Base-by-base conservation (phyloP, 2,113 vertebrate species). In the Daphoenositta chrysoptera region DNA sequence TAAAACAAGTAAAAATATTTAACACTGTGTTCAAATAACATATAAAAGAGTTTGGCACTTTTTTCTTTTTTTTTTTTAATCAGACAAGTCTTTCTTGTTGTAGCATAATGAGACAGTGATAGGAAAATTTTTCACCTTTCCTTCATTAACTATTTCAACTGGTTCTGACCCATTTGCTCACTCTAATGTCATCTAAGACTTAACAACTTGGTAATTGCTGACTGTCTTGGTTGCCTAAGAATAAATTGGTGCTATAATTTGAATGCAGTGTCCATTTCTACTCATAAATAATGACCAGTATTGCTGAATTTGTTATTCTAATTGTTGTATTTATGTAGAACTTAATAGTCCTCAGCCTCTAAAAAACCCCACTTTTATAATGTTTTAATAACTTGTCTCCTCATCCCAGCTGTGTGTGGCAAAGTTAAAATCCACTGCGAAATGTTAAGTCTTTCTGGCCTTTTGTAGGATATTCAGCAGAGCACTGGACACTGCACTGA, bases 201-300 rank as follows among this genome's bases (percentile, higher is more conserved):
- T 83, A 80, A 78, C 75, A 86, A 53, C 33, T 45, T 72, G 8
- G 19, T 54, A 83, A 69, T 76, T 58, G 24, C 30, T 73, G 22
- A 60, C 22, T 71, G 93, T n/a, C 54, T 95, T 83, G 31, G 5
- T 66, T 93, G 22, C 56, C 47, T 90, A 80, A 90, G 24, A 94
- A 88, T 48, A 94, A 88, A 89, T 73, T 88, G 39, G 30, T 73
- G 35, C 16, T 82, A 91, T 91, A 91, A 70, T 89, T 93, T 95
- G 64, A 91, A 83, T 39, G 5, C 37, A 58, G 7, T 47, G 9
- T n/a, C 35, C 58, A 54, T 37, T 92, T 71, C 33, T 83, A 50
- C 7, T 60, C 13, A 75, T 78, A 95, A 76, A 87, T 75, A 75
- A 90, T 70, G 73, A 82, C 27, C 10, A 69, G 7, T 30, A 40